A percentile compares a stretch with the other conserved stretches of the same genome.
phyloP scores from a whole-genome alignment of 2,797 vertebrate genomes.

The Coilia nasus region DNA sequence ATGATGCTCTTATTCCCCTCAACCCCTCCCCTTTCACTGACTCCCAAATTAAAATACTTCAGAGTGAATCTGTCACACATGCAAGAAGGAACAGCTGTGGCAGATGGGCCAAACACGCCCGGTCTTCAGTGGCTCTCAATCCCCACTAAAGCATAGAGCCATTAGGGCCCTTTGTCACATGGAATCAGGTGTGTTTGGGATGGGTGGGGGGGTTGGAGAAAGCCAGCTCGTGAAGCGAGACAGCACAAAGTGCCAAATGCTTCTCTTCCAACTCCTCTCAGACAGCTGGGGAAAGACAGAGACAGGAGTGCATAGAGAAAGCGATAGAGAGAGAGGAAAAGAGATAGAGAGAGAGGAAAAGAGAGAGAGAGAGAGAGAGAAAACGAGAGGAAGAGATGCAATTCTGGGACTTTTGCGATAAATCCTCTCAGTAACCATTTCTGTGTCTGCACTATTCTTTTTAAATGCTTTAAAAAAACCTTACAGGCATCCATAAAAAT shows the following conservation, averaged over 20 bases:
- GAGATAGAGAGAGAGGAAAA: background rate
- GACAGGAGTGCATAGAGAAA: constrained; percentile 30
- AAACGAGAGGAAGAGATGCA: background rate
- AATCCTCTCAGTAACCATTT: constrained; percentile 52
- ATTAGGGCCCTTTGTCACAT: constrained; percentile 61
- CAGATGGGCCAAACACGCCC: constrained; percentile 45
- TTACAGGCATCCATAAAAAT: constrained; percentile 52
- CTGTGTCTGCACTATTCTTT: constrained; percentile 43
- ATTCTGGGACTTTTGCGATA: constrained; percentile 20
- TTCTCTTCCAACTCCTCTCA: no score
- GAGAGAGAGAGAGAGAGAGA: background rate
- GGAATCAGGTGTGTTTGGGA: constrained; percentile 59
- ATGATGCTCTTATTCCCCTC: background rate
- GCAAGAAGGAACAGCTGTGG: constrained; percentile 46
- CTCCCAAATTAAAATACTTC: constrained; percentile 52
- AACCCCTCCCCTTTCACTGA: constrained; percentile 35
- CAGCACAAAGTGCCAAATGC: no score
- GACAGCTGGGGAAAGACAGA: constrained; percentile 16
- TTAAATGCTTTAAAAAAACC: constrained; percentile 52
- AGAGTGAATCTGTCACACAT: constrained; percentile 43
- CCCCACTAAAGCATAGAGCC: constrained; percentile 59
- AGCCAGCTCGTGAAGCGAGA: no score
- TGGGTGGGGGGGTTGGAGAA: constrained; percentile 26
- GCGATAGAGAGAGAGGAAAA: background rate
- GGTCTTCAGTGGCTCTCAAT: constrained; percentile 47